phyloP scores from a whole-genome alignment of 64 coral and sea anemone genomes.

The Catalaphyllia jardinei region DNA sequence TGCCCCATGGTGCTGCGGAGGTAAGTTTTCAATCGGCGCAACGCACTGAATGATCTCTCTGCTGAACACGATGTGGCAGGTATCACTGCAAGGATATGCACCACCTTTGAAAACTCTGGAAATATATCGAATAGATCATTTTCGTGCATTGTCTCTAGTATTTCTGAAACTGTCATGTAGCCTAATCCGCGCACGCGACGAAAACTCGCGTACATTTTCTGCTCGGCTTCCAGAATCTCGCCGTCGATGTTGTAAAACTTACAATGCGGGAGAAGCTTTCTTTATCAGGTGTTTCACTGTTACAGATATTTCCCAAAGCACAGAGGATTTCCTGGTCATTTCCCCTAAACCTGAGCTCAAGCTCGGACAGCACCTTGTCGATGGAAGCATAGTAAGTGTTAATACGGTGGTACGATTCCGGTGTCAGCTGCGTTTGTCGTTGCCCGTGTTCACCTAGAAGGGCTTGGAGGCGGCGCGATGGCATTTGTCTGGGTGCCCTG shows the following conservation, averaged over 20 bases:
- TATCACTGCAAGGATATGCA: slow-evolving; percentile 52
- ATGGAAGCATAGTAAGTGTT: slow-evolving; percentile 24
- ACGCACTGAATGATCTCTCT: slow-evolving; percentile 34
- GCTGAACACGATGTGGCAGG: slow-evolving; percentile 28
- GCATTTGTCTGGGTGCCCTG: no score
- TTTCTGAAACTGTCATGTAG: slow-evolving; percentile 21
- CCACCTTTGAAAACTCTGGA: slow-evolving; percentile 29
- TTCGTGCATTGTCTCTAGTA: slow-evolving; percentile 39
- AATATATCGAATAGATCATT: slow-evolving; percentile 48
- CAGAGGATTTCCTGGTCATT: no score
- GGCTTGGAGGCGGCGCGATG: no score
- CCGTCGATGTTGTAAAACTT: slow-evolving; percentile 2
- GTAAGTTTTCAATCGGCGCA: slow-evolving; percentile 43
- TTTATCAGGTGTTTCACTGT: no score
- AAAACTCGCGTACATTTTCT: slow-evolving; percentile 24
- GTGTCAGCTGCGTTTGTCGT: background rate
- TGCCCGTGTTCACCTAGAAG: no score
- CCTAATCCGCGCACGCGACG: background rate
- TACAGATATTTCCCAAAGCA: no score
- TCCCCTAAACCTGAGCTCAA: background rate
- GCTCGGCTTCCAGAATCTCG: slow-evolving; percentile 20
- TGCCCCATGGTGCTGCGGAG: slow-evolving; percentile 48
- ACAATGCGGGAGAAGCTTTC: no score
- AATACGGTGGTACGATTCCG: slow-evolving; percentile 3
- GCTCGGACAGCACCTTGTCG: slow-evolving; percentile 26